Conservation (phyloP, 2,113 vertebrate species). For the Pipra filicauda region DNA sequence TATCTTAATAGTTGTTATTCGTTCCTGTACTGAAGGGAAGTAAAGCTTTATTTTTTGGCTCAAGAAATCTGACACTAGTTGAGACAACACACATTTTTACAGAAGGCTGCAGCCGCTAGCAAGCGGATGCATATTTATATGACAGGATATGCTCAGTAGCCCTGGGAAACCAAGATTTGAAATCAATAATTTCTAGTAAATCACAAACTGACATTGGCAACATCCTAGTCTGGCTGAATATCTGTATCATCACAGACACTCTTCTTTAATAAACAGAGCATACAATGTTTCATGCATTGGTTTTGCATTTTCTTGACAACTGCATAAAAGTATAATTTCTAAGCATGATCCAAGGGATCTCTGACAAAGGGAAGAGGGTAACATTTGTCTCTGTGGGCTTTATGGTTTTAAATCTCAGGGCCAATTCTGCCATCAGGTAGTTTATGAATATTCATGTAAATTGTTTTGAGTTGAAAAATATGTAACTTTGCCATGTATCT, state of each 20-base stretch:
- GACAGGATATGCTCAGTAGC: conserved; percentile 58
- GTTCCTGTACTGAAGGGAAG: background rate
- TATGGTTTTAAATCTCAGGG: conserved; percentile 21
- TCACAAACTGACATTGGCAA: conserved; percentile 61
- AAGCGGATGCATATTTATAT: conserved; percentile 42
- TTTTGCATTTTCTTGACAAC: conserved; percentile 55
- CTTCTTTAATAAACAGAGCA: conserved; percentile 46
- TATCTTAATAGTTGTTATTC: background rate
- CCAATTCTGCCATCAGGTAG: conserved; percentile 60
- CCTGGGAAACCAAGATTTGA: conserved; percentile 70
- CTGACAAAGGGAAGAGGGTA: conserved; percentile 29
- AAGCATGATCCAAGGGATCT: conserved; percentile 7
- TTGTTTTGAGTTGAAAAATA: conserved; percentile 45
- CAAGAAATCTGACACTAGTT: background rate
- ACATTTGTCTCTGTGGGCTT: conserved; percentile 41
- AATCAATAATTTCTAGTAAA: conserved; percentile 76
- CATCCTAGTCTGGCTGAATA: conserved; percentile 48
- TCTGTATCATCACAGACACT: conserved; percentile 61
- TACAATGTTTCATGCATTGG: background rate
- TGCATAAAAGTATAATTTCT: conserved; percentile 32
- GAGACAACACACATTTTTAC: background rate
- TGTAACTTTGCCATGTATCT: conserved; percentile 26
- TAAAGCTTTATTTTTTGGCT: background rate
- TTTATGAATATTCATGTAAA: conserved; percentile 31
- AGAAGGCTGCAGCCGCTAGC: conserved; percentile 37